Evolutionary conservation across 1,140 invertebrate species (phyloP).

Genomic region (Uloborus diversus): DNA sequence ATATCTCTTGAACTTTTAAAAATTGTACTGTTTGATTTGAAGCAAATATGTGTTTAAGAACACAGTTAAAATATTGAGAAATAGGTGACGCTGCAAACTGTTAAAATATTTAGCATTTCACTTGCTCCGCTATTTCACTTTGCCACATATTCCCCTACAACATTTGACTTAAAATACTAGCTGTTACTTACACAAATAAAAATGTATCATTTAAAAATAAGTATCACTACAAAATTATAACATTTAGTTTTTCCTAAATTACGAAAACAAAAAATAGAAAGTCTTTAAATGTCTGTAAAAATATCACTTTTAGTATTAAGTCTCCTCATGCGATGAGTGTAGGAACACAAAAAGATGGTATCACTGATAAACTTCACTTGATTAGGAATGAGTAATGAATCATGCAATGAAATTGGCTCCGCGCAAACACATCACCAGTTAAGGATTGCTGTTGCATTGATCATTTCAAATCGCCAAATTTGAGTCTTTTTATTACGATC

Average conservation of each 20-base stretch:
- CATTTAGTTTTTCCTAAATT: background rate
- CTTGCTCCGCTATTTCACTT: too few species aligned
- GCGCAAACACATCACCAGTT: conserved; percentile 69
- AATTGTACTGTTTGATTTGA: too few species aligned
- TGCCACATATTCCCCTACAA: background rate
- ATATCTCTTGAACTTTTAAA: too few species aligned
- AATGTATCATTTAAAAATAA: background rate
- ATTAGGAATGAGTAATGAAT: background rate
- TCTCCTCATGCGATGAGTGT: background rate
- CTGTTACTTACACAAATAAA: background rate
- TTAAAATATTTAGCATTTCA: too few species aligned
- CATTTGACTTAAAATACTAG: background rate
- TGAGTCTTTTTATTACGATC: conserved; percentile 74
- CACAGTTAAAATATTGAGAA: too few species aligned
- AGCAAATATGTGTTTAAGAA: too few species aligned
- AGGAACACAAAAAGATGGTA: conserved; percentile 18
- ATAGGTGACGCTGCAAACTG: too few species aligned
- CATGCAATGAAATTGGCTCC: background rate
- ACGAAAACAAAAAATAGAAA: background rate
- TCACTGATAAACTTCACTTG: conserved; percentile 4
- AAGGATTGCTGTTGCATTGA: conserved; percentile 75
- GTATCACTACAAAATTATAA: background rate
- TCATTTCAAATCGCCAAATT: conserved; percentile 79
- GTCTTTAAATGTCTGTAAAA: conserved; percentile 8
- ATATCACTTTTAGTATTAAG: conserved; percentile 1